Evolutionary conservation across 1,140 invertebrate species (phyloP), one percentile per base, ranked within the genome.

Genomic region (Himalopsyche phryganea): DNA sequence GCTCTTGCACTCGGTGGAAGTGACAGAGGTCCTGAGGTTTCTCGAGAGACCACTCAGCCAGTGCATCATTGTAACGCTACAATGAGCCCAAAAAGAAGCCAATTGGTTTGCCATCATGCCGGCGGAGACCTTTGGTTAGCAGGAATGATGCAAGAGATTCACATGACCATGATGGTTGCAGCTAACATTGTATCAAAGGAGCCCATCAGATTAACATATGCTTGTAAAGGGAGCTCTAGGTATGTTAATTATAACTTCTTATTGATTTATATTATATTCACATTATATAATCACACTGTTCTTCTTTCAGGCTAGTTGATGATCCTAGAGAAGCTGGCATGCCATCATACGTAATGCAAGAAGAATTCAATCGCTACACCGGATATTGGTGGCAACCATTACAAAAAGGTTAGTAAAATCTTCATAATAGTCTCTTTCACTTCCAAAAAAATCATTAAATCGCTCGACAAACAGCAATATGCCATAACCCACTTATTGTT

Each of bases 301-400:
- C 38, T 42, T 13, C 1, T 63, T 68, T 15, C 60, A 85, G 80
- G 66, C 78, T 94, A 60, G 78, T 83, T 1, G 89, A 93, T 65
- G 92, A 96, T 76, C 92, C 91, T 1, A 69, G 91, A 0, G 92
- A 88, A 68, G 91, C 94, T 1, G 96, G 96, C 1, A 87, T 94
- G 20, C 94, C 96, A 0, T 96, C 93, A 6, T 98, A 98, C 76
- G 93, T 98, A 0, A 96, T 96, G 73, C 96, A 98, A 78, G 96
- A 99, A 79, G 96, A 98, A 78, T 98, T 98, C 78, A 91, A 88
- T 55, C 83, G 96, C 23, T 98, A 94, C 72, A 90, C 89, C 61
- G 96, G 96, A 0, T 97, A 93, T 71, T 99, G 96, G 96, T 99
- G 96, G 96, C 90, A 95, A 68, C 94, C 94, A 4, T 81, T 81